Conservation (phyloP, 2,113 vertebrate genomes). For the Apodemus sylvaticus region DNA sequence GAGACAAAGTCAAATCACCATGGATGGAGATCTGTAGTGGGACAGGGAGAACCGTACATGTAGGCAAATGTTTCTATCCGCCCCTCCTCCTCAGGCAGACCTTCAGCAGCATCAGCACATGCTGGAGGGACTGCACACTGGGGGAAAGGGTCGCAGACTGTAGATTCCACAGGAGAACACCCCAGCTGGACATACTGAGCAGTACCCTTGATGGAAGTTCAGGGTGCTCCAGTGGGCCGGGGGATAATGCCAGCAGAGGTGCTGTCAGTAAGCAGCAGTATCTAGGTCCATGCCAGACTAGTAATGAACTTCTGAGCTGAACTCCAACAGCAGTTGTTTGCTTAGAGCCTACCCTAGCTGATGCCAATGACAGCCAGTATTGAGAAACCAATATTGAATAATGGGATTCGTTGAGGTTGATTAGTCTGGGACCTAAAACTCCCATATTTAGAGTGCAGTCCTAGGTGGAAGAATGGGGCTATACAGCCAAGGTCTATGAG, state of each 20-base stretch:
- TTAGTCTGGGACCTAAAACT: not conserved
- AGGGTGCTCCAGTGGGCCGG: not conserved
- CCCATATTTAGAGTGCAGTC: not conserved
- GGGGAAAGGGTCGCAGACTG: not conserved
- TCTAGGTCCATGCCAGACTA: not conserved
- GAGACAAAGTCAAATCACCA: not conserved
- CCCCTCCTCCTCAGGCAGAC: not conserved
- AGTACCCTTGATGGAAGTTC: not conserved
- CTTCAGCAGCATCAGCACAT: not conserved
- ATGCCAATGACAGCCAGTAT: not conserved
- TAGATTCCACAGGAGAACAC: not conserved
- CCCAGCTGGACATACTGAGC: not conserved
- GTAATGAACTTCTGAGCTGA: not conserved
- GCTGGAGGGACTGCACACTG: not conserved
- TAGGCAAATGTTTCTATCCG: not conserved
- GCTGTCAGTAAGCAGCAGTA: not conserved
- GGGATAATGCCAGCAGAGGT: not conserved
- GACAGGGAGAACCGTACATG: not conserved
- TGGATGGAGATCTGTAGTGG: not conserved
- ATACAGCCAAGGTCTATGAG: not conserved
- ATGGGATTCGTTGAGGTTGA: not conserved
- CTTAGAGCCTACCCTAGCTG: not conserved
- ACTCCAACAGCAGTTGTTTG: not conserved
- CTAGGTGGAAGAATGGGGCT: not conserved
- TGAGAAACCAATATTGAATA: not conserved